Conservation (phyloP, 2,113 vertebrate species). For the Antennarius striatus region DNA sequence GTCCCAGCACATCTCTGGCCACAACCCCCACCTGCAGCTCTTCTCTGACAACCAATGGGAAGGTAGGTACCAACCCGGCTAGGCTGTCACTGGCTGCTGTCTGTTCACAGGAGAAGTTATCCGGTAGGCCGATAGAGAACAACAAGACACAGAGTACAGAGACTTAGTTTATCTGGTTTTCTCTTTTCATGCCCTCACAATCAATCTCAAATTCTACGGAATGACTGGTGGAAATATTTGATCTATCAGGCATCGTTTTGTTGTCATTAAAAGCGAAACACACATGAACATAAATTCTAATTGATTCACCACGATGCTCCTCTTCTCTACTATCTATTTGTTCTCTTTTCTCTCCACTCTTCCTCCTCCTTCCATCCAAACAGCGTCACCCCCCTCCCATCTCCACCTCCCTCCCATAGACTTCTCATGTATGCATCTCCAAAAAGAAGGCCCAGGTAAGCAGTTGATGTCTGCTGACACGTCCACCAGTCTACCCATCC, state of each 20-base stretch:
- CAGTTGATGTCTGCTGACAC: slow-evolving; percentile 61
- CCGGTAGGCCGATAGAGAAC: too few species aligned
- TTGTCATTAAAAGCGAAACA: background rate
- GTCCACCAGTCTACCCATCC: slow-evolving; percentile 45
- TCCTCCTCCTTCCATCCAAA: slow-evolving; percentile 64
- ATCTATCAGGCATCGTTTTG: background rate
- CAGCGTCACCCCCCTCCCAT: slow-evolving; percentile 92
- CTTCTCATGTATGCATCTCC: slow-evolving; percentile 99
- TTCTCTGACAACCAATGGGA: slow-evolving; percentile 76
- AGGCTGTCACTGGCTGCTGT: background rate
- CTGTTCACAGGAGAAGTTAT: background rate
- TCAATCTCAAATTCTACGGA: background rate
- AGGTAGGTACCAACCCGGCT: slow-evolving; percentile 57
- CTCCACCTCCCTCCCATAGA: slow-evolving; percentile 92
- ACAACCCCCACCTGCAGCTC: slow-evolving; percentile 63
- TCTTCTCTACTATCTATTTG: slow-evolving; percentile 52
- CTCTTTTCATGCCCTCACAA: too few species aligned
- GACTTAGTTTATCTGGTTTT: too few species aligned
- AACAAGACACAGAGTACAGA: too few species aligned
- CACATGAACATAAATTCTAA: background rate
- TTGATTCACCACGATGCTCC: slow-evolving; percentile 54
- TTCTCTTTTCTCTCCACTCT: slow-evolving; percentile 14
- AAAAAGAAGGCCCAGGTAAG: slow-evolving; percentile 96
- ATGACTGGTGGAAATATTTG: background rate
- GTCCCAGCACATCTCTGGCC: slow-evolving; percentile 58